Evolutionary conservation across 2,113 vertebrate species (phyloP).

Genomic region (Pelmatolapia mariae): DNA sequence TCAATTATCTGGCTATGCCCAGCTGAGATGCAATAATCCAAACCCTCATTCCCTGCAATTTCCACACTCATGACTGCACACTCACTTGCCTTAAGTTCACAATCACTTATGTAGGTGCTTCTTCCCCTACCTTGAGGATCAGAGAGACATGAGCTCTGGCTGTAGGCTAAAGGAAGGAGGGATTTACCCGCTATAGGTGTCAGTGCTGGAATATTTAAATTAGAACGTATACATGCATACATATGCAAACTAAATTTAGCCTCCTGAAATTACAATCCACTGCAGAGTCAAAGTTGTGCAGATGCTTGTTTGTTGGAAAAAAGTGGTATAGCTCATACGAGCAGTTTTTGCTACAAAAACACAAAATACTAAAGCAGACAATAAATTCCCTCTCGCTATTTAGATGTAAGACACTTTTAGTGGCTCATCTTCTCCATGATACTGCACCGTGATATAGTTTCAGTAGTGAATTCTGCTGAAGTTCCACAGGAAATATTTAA

Average conservation of each 20-base stretch:
- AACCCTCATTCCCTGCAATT: slow-evolving; percentile 76
- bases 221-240: not conserved
- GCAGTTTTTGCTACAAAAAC: not conserved
- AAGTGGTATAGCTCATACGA: not conserved
- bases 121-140: slow-evolving; percentile 59
- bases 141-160: slow-evolving; percentile 50
- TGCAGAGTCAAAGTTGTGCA: not conserved
- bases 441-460: not conserved
- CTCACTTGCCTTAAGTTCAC: slow-evolving; percentile 67
- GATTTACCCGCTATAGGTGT: slow-evolving; percentile 36
- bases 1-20: slow-evolving; percentile 71
- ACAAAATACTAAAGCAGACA: not conserved
- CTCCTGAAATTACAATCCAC: not conserved
- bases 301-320: not conserved
- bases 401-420: not conserved
- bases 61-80: slow-evolving; percentile 72
- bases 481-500: not conserved
- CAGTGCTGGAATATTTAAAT: not conserved
- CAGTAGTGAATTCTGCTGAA: not conserved
- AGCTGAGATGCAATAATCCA: slow-evolving; percentile 76
- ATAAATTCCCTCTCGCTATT: not conserved
- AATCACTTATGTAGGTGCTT: slow-evolving; percentile 65
- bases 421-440: not conserved
- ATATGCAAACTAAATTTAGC: not conserved
- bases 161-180: slow-evolving; percentile 38